Conservation (phyloP, 2,797 vertebrate species). For the Dicrostonyx torquatus region DNA sequence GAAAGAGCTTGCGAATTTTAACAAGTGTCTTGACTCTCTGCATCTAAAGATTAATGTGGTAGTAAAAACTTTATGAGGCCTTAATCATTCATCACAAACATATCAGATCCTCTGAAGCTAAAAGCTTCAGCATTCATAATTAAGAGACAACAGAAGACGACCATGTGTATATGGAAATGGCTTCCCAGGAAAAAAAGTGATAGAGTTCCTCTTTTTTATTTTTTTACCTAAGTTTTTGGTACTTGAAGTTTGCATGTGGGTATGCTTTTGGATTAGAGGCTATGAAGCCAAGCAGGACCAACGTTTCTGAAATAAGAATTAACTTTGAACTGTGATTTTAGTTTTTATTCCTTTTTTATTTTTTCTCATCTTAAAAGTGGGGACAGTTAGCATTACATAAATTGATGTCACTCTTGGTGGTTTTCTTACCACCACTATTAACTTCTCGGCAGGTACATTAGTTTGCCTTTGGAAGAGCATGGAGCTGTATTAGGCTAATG, state of each 20-base stretch:
- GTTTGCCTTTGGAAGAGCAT: background rate
- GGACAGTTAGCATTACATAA: background rate
- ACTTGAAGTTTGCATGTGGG: slow-evolving; percentile 26
- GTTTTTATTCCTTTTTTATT: background rate
- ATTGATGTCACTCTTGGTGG: background rate
- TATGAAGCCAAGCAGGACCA: background rate
- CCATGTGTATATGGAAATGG: slow-evolving; percentile 67
- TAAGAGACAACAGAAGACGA: slow-evolving; percentile 80
- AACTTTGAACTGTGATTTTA: background rate
- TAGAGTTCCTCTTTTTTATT: slow-evolving; percentile 47
- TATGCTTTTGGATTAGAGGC: slow-evolving; percentile 14
- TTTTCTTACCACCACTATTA: background rate
- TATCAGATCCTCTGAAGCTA: slow-evolving; percentile 75
- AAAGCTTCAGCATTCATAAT: slow-evolving; percentile 86
- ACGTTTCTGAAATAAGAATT: background rate
- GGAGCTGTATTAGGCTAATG: background rate
- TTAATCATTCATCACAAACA: slow-evolving; percentile 86
- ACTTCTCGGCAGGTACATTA: background rate
- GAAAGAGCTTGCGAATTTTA: slow-evolving; percentile 78
- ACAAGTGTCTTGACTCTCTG: slow-evolving; percentile 76
- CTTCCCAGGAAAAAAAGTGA: slow-evolving; percentile 65
- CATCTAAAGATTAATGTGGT: slow-evolving; percentile 82
- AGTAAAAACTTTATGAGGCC: slow-evolving; percentile 83
- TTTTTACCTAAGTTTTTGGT: background rate
- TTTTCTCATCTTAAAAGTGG: background rate